These are phyloP conservation scores for Axis porcinus DNA, from an alignment of 2,113 vertebrate genomes.

Conservation along the genomic window DNA sequence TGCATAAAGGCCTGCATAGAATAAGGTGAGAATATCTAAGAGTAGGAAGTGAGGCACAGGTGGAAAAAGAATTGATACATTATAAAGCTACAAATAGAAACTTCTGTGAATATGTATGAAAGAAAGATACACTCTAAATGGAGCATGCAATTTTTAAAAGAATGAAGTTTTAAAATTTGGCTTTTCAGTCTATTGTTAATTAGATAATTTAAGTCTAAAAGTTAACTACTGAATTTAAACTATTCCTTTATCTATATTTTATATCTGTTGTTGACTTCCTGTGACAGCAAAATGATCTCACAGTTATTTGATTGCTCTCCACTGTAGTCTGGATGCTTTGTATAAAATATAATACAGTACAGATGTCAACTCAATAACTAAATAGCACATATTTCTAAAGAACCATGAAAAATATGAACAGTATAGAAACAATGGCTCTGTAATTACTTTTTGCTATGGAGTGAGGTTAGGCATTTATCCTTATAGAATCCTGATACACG, in stretches of 20 bases:
- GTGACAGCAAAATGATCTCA: constrained; percentile 75
- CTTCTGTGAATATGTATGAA: constrained; percentile 43
- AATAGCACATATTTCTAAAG: constrained; percentile 84
- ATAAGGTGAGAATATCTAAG: constrained; percentile 17
- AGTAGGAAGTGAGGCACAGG: background rate
- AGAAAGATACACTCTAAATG: constrained; percentile 58
- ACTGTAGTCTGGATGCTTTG: constrained; percentile 77
- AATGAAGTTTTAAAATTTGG: constrained; percentile 73
- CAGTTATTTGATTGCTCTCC: constrained; percentile 72
- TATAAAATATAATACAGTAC: constrained; percentile 83
- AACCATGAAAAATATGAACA: constrained; percentile 83
- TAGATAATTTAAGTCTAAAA: constrained; percentile 76
- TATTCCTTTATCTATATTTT: constrained; percentile 69
- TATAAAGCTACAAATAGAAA: constrained; percentile 44
- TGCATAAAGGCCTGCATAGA: background rate
- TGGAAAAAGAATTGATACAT: constrained; percentile 31
- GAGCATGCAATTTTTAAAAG: constrained; percentile 68
- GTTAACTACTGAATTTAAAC: constrained; percentile 69
- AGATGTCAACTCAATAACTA: constrained; percentile 81
- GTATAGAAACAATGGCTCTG: constrained; percentile 83
- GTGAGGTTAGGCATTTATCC: constrained; percentile 84
- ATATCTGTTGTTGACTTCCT: constrained; percentile 77
- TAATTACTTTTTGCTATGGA: constrained; percentile 86
- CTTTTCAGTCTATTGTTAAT: constrained; percentile 74
- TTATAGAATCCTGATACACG: constrained; percentile 83